Percentiles rank a stretch among this genome's conserved stretches.
phyloP scores from a whole-genome alignment of 2,113 vertebrate species.

The Petrocephalus microphthalmus region DNA sequence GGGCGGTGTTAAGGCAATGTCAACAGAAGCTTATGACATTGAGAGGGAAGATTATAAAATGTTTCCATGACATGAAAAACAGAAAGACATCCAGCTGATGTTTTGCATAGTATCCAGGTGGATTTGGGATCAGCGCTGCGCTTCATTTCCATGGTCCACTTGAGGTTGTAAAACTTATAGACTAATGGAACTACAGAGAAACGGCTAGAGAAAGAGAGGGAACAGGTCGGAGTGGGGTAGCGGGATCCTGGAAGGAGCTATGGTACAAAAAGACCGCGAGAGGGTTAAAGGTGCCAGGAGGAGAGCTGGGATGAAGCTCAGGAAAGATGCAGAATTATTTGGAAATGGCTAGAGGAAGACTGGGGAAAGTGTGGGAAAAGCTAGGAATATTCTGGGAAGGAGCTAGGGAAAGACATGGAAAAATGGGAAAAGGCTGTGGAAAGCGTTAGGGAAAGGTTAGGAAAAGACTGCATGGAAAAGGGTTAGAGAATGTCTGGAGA shows the following conservation, averaged over 20 bases:
- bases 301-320: not conserved
- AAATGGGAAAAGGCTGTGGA: not conserved
- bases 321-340: not conserved
- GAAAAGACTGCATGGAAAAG: not conserved
- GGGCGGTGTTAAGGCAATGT: constrained; percentile 34
- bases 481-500: no score
- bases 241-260: not conserved
- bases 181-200: not conserved
- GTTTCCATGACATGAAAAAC: not conserved
- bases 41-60: constrained; percentile 21
- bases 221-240: not conserved
- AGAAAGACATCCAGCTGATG: not conserved
- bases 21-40: constrained; percentile 25
- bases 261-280: not conserved
- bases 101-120: not conserved
- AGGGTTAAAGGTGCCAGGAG: not conserved
- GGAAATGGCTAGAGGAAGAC: not conserved
- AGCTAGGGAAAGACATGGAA: not conserved
- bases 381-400: not conserved
- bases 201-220: not conserved
- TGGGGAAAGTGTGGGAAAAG: not conserved
- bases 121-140: not conserved
- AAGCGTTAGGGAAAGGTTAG: not conserved
- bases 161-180: not conserved
- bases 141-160: not conserved